phyloP scores from a whole-genome alignment of 2,888 invertebrate genomes.

The Diarsia dahlii region DNA sequence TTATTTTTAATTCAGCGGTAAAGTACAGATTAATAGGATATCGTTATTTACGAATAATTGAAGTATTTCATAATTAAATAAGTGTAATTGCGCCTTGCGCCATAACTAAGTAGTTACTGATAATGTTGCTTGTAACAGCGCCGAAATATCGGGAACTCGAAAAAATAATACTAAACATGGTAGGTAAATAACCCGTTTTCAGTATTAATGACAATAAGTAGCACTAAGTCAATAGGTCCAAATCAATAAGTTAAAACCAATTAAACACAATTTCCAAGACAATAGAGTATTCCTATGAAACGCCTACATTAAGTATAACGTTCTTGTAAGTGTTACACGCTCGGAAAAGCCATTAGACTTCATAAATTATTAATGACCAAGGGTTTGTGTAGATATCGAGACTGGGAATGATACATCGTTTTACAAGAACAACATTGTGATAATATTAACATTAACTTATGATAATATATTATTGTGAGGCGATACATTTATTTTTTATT shows the following conservation, averaged over 20 bases:
- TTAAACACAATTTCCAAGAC: slow-evolving; percentile 7
- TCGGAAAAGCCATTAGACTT: slow-evolving; percentile 11
- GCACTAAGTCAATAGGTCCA: neutral
- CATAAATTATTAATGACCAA: slow-evolving; percentile 24
- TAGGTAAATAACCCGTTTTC: no score
- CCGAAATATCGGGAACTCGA: no score
- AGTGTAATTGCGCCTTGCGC: no score
- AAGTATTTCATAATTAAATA: no score
- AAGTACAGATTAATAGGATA: no score
- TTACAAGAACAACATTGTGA: slow-evolving; percentile 10
- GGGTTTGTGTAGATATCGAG: slow-evolving; percentile 1
- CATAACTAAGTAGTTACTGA: no score
- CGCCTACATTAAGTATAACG: neutral
- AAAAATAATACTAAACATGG: no score
- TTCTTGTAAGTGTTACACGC: slow-evolving; percentile 2
- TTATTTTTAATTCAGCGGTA: no score
- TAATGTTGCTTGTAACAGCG: no score
- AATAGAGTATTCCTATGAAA: neutral
- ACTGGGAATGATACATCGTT: slow-evolving; percentile 7
- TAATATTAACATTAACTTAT: slow-evolving; percentile 3
- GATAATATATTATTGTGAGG: neutral
- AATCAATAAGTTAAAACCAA: neutral
- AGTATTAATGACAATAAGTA: neutral
- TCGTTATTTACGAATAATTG: no score
- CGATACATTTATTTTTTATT: neutral